Conservation (phyloP, 2,888 invertebrate genomes). For the Caenorhabditis sp. region DNA sequence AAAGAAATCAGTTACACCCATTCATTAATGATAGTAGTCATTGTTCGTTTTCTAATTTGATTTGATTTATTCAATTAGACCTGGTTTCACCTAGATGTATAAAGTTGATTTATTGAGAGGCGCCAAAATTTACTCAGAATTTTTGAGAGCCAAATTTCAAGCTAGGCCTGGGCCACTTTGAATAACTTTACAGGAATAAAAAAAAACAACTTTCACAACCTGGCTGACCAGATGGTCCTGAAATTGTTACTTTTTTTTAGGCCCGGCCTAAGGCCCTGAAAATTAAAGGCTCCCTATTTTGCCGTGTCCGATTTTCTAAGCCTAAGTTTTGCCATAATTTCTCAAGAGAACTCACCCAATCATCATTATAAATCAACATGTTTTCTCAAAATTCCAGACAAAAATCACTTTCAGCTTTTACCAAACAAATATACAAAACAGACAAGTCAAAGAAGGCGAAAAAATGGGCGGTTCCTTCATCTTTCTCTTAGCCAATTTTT, state of each 20-base stretch:
- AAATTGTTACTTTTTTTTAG: too few relatives aligned
- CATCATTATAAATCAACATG: slow-evolving; percentile 38
- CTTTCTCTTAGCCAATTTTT: not conserved
- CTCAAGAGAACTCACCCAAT: slow-evolving; percentile 24
- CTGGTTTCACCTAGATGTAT: not conserved
- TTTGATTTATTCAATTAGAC: not conserved
- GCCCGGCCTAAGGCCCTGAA: too few relatives aligned
- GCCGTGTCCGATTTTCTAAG: too few relatives aligned
- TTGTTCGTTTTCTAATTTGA: not conserved
- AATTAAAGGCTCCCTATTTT: too few relatives aligned
- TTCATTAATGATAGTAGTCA: not conserved
- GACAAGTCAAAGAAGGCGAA: not conserved
- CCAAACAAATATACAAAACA: not conserved
- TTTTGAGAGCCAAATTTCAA: too few relatives aligned
- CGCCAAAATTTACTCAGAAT: not conserved
- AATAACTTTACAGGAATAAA: too few relatives aligned
- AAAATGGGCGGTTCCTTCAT: not conserved
- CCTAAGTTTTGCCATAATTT: too few relatives aligned
- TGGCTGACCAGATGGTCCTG: too few relatives aligned
- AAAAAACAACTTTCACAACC: too few relatives aligned
- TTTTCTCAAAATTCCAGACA: not conserved
- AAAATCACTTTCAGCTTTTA: not conserved
- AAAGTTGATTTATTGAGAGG: too few relatives aligned
- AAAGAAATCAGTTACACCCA: slow-evolving; percentile 3
- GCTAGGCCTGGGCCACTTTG: too few relatives aligned